Percentiles rank a stretch among this genome's conserved stretches.
These are phyloP conservation scores for Pelobates cultripes DNA, from an alignment of 2,797 vertebrate genomes.

Conservation along the genomic window DNA sequence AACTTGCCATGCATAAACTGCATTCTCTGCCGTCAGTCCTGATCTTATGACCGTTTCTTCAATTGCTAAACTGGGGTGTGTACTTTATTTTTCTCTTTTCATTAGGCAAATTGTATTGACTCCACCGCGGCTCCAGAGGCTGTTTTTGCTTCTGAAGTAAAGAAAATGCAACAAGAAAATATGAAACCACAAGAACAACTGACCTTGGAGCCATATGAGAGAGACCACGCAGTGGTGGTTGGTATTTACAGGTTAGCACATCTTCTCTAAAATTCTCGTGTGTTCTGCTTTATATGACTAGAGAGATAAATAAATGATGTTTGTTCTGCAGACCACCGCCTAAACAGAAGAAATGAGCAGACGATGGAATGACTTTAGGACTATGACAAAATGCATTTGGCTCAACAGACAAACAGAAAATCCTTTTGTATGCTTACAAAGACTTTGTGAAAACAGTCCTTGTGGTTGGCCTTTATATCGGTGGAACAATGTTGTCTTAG, in stretches of 20 bases:
- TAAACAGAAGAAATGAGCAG: conserved; percentile 44
- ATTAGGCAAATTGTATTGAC: conserved; percentile 96
- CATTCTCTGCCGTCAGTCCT: too few species aligned
- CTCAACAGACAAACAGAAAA: background rate
- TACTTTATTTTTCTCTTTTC: background rate
- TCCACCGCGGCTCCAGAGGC: conserved; percentile 90
- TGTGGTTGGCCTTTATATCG: too few species aligned
- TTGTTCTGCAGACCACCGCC: conserved; percentile 27
- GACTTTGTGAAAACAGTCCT: too few species aligned
- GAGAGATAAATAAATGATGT: too few species aligned
- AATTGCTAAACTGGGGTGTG: too few species aligned
- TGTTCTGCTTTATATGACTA: too few species aligned
- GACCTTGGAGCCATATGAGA: conserved; percentile 90
- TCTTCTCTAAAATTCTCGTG: background rate
- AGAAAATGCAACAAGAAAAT: conserved; percentile 91
- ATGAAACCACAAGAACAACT: conserved; percentile 95
- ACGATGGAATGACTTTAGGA: background rate
- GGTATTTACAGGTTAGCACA: conserved; percentile 85
- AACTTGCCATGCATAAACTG: too few species aligned
- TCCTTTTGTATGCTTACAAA: background rate
- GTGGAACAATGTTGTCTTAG: too few species aligned
- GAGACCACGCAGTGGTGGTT: conserved; percentile 91
- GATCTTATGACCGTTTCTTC: too few species aligned
- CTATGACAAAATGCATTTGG: background rate
- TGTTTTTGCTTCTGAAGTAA: conserved; percentile 89